Conservation (phyloP, 2,113 vertebrate genomes). For the Lagopus leucura region DNA sequence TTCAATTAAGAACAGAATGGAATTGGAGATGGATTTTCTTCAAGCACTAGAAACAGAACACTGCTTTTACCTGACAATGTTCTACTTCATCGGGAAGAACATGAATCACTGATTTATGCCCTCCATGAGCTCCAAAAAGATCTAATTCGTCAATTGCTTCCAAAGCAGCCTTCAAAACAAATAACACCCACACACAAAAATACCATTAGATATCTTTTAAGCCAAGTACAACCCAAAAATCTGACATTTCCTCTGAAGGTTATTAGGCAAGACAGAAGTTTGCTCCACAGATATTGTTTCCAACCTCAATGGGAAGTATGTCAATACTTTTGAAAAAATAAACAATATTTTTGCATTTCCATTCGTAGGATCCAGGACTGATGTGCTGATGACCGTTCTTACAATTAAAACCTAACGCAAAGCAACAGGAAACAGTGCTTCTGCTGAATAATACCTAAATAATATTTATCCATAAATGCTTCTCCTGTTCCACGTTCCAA, state of each 20-base stretch:
- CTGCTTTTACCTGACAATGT: slow-evolving; percentile 91
- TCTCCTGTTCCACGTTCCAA: background rate
- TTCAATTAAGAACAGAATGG: background rate
- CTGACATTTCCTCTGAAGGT: background rate
- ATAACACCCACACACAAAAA: background rate
- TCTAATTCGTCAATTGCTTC: slow-evolving; percentile 98
- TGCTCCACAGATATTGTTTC: background rate
- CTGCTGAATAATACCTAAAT: background rate
- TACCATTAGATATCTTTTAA: background rate
- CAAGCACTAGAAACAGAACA: background rate
- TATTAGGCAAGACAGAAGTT: background rate
- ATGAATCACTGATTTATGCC: slow-evolving; percentile 95
- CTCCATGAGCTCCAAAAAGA: slow-evolving; percentile 94
- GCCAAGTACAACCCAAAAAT: background rate
- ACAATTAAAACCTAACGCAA: background rate
- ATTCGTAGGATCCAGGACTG: background rate
- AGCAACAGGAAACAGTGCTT: background rate
- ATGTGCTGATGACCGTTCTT: background rate
- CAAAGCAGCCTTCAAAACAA: slow-evolving; percentile 87
- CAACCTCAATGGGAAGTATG: background rate
- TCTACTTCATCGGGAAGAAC: slow-evolving; percentile 97
- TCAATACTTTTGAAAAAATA: background rate
- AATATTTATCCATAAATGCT: background rate
- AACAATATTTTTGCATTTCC: background rate
- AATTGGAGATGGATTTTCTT: background rate